Percentiles rank a stretch among this genome's conserved stretches.
phyloP scores from a whole-genome alignment of 1,140 invertebrate genomes.

The Cydia pomonella region DNA sequence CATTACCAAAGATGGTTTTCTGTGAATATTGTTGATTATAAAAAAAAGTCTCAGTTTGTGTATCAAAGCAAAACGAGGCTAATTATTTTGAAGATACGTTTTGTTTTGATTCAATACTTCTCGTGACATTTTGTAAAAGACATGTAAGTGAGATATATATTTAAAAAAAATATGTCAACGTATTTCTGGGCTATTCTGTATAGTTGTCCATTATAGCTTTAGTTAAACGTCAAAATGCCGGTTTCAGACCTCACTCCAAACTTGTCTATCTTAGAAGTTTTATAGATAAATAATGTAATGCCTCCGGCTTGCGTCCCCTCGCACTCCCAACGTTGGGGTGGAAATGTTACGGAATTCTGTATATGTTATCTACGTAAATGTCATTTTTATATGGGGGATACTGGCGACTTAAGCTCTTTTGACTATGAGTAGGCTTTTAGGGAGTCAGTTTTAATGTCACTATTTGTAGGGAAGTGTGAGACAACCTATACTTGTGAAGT shows the following conservation, averaged over 20 bases:
- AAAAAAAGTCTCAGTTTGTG: no score
- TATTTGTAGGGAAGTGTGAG: not conserved
- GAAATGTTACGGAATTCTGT: not conserved
- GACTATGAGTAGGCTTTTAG: not conserved
- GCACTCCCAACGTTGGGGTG: not conserved
- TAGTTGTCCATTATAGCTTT: no score
- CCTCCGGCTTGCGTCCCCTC: not conserved
- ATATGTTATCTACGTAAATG: not conserved
- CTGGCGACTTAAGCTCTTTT: not conserved
- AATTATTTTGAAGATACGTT: no score
- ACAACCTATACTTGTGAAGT: not conserved
- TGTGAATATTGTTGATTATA: no score
- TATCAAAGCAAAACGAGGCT: no score
- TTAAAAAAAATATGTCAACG: no score
- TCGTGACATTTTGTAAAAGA: no score
- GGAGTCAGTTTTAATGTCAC: not conserved
- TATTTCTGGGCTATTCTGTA: no score
- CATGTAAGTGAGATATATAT: no score
- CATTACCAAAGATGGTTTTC: no score
- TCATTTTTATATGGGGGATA: not conserved
- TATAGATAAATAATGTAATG: constrained; percentile 15
- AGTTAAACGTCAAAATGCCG: not conserved
- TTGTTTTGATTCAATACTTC: no score
- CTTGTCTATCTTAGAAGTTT: constrained; percentile 2
- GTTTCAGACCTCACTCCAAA: not conserved